A percentile compares a stretch with the other conserved stretches of the same genome.
Conservation (phyloP, 2,113 vertebrate genomes). For the Cathartes aura region DNA sequence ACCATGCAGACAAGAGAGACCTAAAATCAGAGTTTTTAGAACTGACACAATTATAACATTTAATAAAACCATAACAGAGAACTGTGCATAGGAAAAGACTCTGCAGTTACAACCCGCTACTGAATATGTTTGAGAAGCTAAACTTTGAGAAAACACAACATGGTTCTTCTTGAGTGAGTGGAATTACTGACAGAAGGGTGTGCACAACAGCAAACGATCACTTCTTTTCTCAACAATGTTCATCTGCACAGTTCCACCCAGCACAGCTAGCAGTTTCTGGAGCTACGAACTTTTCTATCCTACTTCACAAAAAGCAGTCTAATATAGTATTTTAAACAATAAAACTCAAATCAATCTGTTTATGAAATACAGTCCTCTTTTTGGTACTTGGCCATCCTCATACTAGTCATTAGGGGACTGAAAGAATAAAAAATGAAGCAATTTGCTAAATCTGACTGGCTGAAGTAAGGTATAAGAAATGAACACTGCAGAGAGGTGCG, state of each 20-base stretch:
- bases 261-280: neutral
- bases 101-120: neutral
- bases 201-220: neutral
- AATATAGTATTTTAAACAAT: neutral
- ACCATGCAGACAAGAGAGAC: neutral
- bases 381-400: neutral
- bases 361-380: neutral
- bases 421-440: neutral
- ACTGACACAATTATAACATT: neutral
- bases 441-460: neutral
- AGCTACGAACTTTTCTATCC: neutral
- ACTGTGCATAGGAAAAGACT: neutral
- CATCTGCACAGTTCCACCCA: neutral
- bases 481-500: neutral
- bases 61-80: neutral
- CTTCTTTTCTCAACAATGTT: neutral
- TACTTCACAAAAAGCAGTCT: neutral
- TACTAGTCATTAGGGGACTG: neutral
- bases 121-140: neutral
- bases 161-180: neutral
- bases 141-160: neutral
- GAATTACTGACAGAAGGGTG: neutral
- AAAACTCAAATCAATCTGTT: neutral
- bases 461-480: neutral
- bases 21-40: neutral